These are phyloP conservation scores for Eonycteris spelaea DNA, from an alignment of 2,113 vertebrate genomes.

Conservation along the genomic window DNA sequence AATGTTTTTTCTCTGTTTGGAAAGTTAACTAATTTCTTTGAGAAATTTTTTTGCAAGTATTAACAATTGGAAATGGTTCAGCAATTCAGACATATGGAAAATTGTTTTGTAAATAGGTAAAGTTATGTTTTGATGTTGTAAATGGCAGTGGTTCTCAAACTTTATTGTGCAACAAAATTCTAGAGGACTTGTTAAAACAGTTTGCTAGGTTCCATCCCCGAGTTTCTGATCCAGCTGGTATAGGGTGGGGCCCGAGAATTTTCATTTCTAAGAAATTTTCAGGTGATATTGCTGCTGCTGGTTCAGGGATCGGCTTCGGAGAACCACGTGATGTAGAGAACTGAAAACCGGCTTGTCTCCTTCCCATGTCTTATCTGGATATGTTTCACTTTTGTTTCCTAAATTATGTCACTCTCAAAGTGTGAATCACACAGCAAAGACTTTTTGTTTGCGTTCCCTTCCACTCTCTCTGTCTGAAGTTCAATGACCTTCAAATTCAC, in stretches of 20 bases:
- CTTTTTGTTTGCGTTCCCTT: neutral
- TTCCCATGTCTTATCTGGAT: neutral
- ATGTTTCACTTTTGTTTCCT: slow-evolving; percentile 35
- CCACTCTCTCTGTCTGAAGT: neutral
- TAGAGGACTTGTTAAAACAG: neutral
- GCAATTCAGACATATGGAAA: slow-evolving; percentile 54
- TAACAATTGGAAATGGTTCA: slow-evolving; percentile 67
- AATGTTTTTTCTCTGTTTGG: neutral
- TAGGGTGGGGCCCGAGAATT: neutral
- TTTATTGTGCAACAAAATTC: neutral
- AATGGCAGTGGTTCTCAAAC: neutral
- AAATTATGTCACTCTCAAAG: neutral
- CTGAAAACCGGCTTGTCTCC: slow-evolving; percentile 3
- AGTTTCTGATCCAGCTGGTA: neutral
- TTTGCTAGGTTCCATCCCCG: neutral
- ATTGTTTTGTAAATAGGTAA: slow-evolving; percentile 64
- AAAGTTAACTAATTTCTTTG: neutral
- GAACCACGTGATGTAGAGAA: neutral
- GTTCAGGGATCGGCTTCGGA: neutral
- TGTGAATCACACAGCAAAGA: slow-evolving; percentile 17
- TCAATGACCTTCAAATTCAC: slow-evolving; percentile 27
- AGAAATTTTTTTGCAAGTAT: slow-evolving; percentile 36
- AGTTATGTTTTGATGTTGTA: slow-evolving; percentile 40
- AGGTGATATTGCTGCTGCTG: neutral
- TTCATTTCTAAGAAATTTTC: slow-evolving; percentile 23